A percentile compares a stretch with the other conserved stretches of the same genome.
These are phyloP conservation scores for Neomonachus schauinslandi DNA, from an alignment of 2,113 vertebrate genomes.

Conservation along the genomic window DNA sequence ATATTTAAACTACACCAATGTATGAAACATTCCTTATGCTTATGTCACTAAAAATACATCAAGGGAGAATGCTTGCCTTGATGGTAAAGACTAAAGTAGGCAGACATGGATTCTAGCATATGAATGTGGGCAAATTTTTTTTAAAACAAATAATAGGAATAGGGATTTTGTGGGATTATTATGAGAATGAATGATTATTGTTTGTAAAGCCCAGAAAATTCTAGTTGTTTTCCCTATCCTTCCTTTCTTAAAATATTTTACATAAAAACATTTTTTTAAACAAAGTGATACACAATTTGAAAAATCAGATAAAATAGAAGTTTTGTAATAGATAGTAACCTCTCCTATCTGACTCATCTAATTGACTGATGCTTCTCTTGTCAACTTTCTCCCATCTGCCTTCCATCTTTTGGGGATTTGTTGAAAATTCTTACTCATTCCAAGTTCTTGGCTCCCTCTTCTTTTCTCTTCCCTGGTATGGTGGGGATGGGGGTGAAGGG, in stretches of 20 bases:
- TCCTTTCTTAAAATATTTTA: constrained; percentile 21
- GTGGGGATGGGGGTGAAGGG: neutral
- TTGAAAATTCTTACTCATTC: constrained; percentile 51
- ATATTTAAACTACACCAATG: neutral
- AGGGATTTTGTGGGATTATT: constrained; percentile 52
- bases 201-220: constrained; percentile 49
- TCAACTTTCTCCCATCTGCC: neutral
- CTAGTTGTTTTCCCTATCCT: neutral
- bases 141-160: neutral
- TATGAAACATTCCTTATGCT: neutral
- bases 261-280: neutral
- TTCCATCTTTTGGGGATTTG: neutral
- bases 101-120: neutral
- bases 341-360: neutral
- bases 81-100: constrained; percentile 34
- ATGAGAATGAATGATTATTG: constrained; percentile 13
- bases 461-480: neutral
- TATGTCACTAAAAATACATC: neutral
- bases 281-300: constrained; percentile 8
- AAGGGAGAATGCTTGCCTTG: neutral
- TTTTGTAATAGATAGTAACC: constrained; percentile 7
- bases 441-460: neutral
- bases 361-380: neutral
- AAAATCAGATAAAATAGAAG: constrained; percentile 42
- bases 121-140: neutral